Percentiles rank a stretch among this genome's conserved stretches.
Evolutionary conservation across 1,140 invertebrate genomes (phyloP).

Genomic region (Bombus sylvicola): DNA sequence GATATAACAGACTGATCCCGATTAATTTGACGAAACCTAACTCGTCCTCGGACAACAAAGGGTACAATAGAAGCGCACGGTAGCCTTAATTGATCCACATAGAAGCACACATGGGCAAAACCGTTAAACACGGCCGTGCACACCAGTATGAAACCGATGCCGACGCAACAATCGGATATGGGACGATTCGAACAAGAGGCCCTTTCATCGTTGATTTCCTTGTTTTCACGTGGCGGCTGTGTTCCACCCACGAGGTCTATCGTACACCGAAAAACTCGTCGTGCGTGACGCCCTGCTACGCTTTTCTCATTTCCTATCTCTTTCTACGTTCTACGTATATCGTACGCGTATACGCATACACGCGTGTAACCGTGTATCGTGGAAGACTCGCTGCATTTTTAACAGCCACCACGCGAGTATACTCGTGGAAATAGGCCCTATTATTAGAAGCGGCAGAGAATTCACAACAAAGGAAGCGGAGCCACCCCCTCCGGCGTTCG

Average conservation of each 20-base stretch:
- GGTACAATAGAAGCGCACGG: slow-evolving; percentile 22
- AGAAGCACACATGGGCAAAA: slow-evolving; percentile 38
- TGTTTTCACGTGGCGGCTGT: slow-evolving; percentile 61
- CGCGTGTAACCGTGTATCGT: background rate
- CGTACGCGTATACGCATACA: too few relatives aligned
- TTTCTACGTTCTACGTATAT: background rate
- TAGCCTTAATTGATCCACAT: slow-evolving; percentile 52
- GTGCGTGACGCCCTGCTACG: slow-evolving; percentile 43
- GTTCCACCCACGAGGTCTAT: slow-evolving; percentile 44
- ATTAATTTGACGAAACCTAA: slow-evolving; percentile 39
- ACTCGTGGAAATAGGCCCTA: slow-evolving; percentile 57
- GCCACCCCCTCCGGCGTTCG: slow-evolving; percentile 22
- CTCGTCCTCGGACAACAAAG: slow-evolving; percentile 22
- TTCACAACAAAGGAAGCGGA: slow-evolving; percentile 60
- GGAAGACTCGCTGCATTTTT: slow-evolving; percentile 47
- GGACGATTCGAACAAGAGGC: slow-evolving; percentile 61
- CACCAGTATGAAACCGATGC: slow-evolving; percentile 35
- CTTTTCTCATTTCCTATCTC: background rate
- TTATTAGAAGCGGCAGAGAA: slow-evolving; percentile 68
- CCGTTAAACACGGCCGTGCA: slow-evolving; percentile 33
- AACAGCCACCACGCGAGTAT: slow-evolving; percentile 58
- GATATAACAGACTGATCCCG: background rate
- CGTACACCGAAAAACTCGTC: slow-evolving; percentile 43
- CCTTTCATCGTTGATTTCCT: slow-evolving; percentile 65
- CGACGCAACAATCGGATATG: slow-evolving; percentile 59